Conservation (phyloP, 2,888 invertebrate genomes). For the Diarsia rubi region DNA sequence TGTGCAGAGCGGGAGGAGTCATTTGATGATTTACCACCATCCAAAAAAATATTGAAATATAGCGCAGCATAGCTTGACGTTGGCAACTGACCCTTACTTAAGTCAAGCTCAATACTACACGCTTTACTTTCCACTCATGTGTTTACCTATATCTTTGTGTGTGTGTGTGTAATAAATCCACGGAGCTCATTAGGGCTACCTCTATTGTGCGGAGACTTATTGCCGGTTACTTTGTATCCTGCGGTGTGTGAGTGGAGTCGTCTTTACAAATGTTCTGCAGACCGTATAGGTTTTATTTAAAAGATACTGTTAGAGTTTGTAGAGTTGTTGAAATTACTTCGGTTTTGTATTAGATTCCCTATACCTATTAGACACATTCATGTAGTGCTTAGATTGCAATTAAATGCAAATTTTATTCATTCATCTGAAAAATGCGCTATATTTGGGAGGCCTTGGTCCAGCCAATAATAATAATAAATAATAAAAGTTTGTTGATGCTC, state of each 20-base stretch:
- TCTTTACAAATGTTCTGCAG: conserved; percentile 34
- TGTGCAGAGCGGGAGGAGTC: no score
- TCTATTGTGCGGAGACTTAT: conserved; percentile 58
- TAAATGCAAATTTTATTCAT: not conserved
- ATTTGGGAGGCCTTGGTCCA: not conserved
- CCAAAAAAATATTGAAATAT: no score
- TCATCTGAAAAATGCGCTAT: not conserved
- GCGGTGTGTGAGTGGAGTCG: conserved; percentile 38
- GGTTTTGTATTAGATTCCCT: not conserved
- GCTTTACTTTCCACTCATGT: not conserved
- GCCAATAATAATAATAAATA: no score
- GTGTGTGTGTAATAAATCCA: conserved; percentile 60
- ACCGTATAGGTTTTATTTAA: conserved; percentile 30
- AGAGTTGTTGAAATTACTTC: not conserved
- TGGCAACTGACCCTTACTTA: conserved; percentile 26
- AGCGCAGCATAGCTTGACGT: not conserved
- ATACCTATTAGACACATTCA: no score
- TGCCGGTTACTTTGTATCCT: conserved; percentile 49
- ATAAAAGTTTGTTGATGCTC: no score
- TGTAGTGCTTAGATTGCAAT: not conserved
- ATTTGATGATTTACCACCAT: no score
- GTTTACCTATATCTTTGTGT: conserved; percentile 20
- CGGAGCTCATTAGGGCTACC: conserved; percentile 61
- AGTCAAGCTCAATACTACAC: conserved; percentile 39
- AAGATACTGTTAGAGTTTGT: not conserved